Conservation (phyloP, 2,113 vertebrate species). For the Salvator merianae region DNA sequence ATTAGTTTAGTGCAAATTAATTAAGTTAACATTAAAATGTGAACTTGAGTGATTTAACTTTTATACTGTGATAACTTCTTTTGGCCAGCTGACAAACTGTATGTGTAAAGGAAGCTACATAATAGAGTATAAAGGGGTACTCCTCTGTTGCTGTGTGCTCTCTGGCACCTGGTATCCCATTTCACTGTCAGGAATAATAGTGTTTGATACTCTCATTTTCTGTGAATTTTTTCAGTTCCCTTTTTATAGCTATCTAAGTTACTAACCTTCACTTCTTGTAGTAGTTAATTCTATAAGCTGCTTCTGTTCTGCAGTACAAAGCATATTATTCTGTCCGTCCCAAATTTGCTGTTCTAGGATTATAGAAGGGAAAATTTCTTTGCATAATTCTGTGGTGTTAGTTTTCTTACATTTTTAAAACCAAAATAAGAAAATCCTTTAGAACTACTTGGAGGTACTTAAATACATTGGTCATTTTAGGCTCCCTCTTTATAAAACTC, state of each 20-base stretch:
- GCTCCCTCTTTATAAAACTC: too few species aligned
- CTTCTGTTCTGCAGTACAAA: neutral
- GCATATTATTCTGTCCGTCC: neutral
- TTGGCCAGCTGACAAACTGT: neutral
- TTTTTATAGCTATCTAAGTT: neutral
- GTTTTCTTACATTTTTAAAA: neutral
- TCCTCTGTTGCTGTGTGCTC: neutral
- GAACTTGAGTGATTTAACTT: too few species aligned
- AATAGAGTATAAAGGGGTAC: neutral
- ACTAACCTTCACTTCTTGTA: too few species aligned
- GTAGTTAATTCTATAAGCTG: too few species aligned
- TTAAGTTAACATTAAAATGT: too few species aligned
- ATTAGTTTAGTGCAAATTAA: too few species aligned
- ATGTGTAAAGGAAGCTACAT: neutral
- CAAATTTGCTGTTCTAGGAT: neutral
- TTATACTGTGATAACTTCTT: too few species aligned
- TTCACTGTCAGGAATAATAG: neutral
- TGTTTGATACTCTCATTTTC: neutral
- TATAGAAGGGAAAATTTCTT: too few species aligned
- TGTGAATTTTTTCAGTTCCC: neutral
- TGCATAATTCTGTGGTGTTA: neutral
- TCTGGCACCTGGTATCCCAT: neutral
- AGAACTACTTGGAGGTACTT: neutral
- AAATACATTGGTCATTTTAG: neutral
- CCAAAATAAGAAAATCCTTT: too few species aligned